phyloP scores from a whole-genome alignment of 2,888 invertebrate species.

The Lamellibrachia columna region DNA sequence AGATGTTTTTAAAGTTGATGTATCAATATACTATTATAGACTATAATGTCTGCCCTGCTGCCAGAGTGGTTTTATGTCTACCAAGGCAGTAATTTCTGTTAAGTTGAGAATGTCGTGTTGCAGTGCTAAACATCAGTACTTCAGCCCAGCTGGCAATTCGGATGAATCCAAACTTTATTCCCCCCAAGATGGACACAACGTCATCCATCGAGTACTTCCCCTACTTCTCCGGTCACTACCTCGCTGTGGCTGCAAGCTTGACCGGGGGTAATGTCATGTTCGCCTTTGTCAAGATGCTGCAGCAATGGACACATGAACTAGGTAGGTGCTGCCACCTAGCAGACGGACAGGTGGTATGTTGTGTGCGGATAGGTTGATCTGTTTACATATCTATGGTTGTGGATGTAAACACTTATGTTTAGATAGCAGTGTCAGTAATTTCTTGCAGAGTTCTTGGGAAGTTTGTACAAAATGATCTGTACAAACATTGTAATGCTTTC shows the following conservation, averaged over 20 bases:
- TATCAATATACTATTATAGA: too few relatives aligned
- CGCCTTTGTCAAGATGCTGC: constrained; percentile 80
- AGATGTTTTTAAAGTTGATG: too few relatives aligned
- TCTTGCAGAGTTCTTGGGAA: too few relatives aligned
- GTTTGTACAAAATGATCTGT: too few relatives aligned
- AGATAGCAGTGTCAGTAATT: too few relatives aligned
- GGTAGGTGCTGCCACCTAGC: constrained; percentile 44
- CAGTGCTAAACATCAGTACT: constrained; percentile 86
- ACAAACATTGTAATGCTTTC: too few relatives aligned
- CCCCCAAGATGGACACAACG: constrained; percentile 39
- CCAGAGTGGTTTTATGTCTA: neutral
- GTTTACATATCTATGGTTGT: neutral
- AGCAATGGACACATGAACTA: constrained; percentile 82
- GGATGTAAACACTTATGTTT: neutral
- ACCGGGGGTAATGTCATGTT: constrained; percentile 86
- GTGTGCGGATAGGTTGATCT: neutral
- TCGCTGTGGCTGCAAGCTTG: constrained; percentile 86
- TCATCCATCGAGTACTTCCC: constrained; percentile 70
- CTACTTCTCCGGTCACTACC: constrained; percentile 75
- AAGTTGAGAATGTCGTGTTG: constrained; percentile 49
- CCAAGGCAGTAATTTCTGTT: neutral
- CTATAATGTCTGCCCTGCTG: neutral
- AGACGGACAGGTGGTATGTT: neutral
- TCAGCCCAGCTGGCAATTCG: constrained; percentile 82
- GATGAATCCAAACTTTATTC: constrained; percentile 50